Conservation (phyloP, 1,140 invertebrate genomes). For the Bombus waltoni region DNA sequence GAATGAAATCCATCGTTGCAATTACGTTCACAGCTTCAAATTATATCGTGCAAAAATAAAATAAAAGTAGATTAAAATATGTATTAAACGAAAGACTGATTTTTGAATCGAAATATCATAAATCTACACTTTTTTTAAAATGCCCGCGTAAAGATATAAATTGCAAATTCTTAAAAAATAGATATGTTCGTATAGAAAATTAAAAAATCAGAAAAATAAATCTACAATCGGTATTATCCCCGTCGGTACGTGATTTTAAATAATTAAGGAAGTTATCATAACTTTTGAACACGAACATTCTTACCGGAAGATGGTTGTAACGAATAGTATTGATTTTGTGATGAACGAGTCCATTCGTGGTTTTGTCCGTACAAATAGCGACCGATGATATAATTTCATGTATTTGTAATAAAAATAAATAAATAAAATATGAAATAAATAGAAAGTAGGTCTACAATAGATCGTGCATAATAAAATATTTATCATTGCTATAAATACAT, state of each 20-base stretch:
- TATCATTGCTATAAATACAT: too few species aligned
- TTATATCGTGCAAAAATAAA: background rate
- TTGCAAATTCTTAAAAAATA: background rate
- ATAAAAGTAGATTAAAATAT: background rate
- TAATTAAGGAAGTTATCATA: slow-evolving; percentile 7
- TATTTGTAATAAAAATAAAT: background rate
- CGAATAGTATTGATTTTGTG: slow-evolving; percentile 52
- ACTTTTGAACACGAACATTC: slow-evolving; percentile 3
- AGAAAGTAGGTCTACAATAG: background rate
- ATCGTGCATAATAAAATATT: background rate
- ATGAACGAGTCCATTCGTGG: background rate
- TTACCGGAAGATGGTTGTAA: slow-evolving; percentile 46
- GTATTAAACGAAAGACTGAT: background rate
- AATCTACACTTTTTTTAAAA: background rate
- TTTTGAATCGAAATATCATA: background rate
- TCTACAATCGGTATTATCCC: slow-evolving; percentile 38
- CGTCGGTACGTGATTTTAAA: slow-evolving; percentile 63
- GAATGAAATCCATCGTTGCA: background rate
- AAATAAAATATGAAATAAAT: background rate
- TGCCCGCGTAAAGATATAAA: background rate
- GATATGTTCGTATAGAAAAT: background rate
- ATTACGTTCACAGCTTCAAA: background rate
- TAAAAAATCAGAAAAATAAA: background rate
- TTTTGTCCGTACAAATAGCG: background rate
- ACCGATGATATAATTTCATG: background rate